Evolutionary conservation across 2,888 invertebrate genomes (phyloP).

Genomic region (Adelphocoris suturalis): DNA sequence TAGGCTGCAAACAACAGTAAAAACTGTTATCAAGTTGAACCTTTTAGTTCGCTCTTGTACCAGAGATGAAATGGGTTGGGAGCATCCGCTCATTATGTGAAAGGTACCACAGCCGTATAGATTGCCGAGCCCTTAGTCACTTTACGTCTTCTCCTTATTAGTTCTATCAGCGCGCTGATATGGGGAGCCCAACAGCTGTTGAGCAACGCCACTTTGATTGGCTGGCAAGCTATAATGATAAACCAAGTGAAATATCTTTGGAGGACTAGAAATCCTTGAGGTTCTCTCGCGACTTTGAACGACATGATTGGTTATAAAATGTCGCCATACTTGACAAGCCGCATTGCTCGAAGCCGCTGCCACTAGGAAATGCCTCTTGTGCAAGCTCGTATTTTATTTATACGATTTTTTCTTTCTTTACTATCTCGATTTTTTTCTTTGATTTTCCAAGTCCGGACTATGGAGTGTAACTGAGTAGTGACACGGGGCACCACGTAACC

Average conservation of each 20-base stretch:
- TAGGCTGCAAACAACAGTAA: neutral
- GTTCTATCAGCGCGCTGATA: slow-evolving; percentile 42
- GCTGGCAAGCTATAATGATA: slow-evolving; percentile 58
- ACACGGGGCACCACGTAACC: neutral
- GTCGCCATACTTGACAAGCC: slow-evolving; percentile 62
- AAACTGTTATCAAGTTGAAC: neutral
- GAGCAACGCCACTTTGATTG: slow-evolving; percentile 51
- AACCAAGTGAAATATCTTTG: slow-evolving; percentile 58
- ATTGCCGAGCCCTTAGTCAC: neutral
- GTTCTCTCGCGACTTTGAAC: slow-evolving; percentile 38
- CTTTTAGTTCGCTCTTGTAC: neutral
- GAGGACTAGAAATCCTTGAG: slow-evolving; percentile 61
- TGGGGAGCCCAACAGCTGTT: neutral
- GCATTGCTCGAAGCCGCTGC: slow-evolving; percentile 40
- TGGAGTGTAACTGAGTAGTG: neutral
- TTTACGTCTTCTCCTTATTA: slow-evolving; percentile 44
- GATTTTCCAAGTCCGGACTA: slow-evolving; percentile 43
- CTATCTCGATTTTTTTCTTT: slow-evolving; percentile 20
- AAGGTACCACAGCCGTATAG: neutral
- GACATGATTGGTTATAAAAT: slow-evolving; percentile 66
- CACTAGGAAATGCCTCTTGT: slow-evolving; percentile 60
- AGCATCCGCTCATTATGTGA: neutral
- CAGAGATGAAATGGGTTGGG: neutral
- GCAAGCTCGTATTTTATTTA: slow-evolving; percentile 62
- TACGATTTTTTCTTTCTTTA: slow-evolving; percentile 33